A percentile compares a stretch with the other conserved stretches of the same genome.
Conservation (phyloP, 2,797 vertebrate genomes). For the Esox masquinongy region DNA sequence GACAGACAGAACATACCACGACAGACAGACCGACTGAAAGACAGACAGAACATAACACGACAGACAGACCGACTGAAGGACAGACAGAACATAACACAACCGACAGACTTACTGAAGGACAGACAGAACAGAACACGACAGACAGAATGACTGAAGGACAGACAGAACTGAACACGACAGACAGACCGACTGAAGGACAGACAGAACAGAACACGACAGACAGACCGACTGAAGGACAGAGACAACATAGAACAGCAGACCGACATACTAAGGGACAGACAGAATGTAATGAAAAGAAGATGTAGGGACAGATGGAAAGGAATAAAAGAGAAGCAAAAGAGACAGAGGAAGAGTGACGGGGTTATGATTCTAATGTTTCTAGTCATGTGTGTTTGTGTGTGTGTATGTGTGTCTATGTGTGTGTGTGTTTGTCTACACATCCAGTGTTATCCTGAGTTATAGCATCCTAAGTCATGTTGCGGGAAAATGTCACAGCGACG, state of each 20-base stretch:
- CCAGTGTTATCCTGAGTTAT: conserved; percentile 64
- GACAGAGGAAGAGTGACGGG: conserved; percentile 39
- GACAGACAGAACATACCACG: conserved; percentile 30
- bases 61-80: not conserved
- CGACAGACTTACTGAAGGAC: conserved; percentile 34
- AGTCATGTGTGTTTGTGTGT: conserved; percentile 4
- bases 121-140: conserved; percentile 48
- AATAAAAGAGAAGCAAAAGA: conserved; percentile 31
- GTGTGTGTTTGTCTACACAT: conserved; percentile 13
- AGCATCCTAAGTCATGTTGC: conserved; percentile 72
- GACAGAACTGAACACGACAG: conserved; percentile 10
- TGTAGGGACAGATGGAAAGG: conserved; percentile 27
- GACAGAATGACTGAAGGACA: conserved; percentile 9
- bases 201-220: conserved; percentile 15
- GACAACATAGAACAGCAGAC: conserved; percentile 50
- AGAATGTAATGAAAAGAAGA: conserved; percentile 52
- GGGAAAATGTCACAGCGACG: conserved; percentile 73
- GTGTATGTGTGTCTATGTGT: not conserved
- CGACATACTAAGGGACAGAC: not conserved
- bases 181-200: conserved; percentile 16
- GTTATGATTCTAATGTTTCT: conserved; percentile 48
- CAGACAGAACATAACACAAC: conserved; percentile 18
- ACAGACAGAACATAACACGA: conserved; percentile 16
- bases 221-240: conserved; percentile 35
- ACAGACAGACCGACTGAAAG: conserved; percentile 38